Conservation (phyloP, 1,140 invertebrate species). For the Cotesia vestalis region DNA sequence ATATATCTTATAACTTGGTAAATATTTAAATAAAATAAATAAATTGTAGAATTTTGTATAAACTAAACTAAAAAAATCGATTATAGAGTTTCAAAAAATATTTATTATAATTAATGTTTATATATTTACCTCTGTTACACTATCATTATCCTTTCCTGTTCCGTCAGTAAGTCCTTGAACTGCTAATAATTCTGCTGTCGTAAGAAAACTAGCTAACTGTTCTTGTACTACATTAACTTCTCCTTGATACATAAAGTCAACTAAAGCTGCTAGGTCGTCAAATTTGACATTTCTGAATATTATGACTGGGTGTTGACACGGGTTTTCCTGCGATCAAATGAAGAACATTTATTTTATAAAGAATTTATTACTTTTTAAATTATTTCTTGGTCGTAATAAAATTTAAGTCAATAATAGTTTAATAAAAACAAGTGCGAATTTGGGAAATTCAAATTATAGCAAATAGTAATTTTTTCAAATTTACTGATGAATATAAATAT, state of each 20-base stretch:
- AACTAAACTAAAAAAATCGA: no score
- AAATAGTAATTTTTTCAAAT: neutral
- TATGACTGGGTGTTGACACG: constrained; percentile 85
- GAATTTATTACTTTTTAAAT: neutral
- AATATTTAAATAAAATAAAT: no score
- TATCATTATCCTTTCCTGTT: constrained; percentile 62
- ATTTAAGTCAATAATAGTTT: no score
- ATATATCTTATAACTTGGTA: no score
- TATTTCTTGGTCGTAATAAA: no score
- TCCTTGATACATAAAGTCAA: constrained; percentile 85
- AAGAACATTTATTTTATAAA: neutral
- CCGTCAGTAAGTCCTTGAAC: constrained; percentile 72
- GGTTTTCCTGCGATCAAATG: constrained; percentile 72
- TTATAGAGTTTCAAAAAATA: neutral
- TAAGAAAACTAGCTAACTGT: constrained; percentile 71
- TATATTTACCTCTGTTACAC: constrained; percentile 56
- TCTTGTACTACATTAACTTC: constrained; percentile 76
- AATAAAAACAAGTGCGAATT: no score
- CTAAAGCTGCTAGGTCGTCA: constrained; percentile 80
- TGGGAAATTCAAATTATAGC: no score
- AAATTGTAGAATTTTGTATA: no score
- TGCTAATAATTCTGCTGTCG: constrained; percentile 72
- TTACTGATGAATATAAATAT: constrained; percentile 6
- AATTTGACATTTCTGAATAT: constrained; percentile 86
- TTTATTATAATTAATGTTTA: neutral